Percentiles rank a stretch among this genome's conserved stretches.
These are phyloP conservation scores for Characodon lateralis DNA, from an alignment of 2,797 vertebrate species.

Conservation along the genomic window DNA sequence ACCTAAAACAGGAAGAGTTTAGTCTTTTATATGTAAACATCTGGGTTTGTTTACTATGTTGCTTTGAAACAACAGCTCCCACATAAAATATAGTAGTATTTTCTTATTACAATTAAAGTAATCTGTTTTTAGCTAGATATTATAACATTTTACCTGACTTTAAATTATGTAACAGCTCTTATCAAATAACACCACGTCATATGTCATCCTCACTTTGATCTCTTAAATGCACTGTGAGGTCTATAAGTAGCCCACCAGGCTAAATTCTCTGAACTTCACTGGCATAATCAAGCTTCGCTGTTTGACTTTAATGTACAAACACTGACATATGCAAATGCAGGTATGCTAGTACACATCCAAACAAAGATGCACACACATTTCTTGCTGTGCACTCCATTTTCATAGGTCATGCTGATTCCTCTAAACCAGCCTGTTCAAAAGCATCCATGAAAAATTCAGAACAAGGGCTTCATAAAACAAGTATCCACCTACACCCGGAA, in stretches of 20 bases:
- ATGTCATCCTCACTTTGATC: constrained; percentile 59
- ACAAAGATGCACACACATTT: constrained; percentile 16
- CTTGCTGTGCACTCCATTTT: constrained; percentile 62
- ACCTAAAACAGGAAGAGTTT: not conserved
- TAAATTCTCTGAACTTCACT: constrained; percentile 68
- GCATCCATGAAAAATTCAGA: constrained; percentile 69
- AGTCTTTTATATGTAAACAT: not conserved
- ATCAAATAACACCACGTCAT: constrained; percentile 43
- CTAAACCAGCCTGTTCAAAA: constrained; percentile 58
- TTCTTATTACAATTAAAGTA: not conserved
- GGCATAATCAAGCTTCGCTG: constrained; percentile 60
- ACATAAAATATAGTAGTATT: not conserved
- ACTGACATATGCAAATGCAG: constrained; percentile 51
- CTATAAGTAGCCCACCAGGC: constrained; percentile 59
- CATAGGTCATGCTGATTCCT: constrained; percentile 57
- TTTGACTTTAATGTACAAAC: constrained; percentile 52
- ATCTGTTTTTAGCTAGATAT: constrained; percentile 28
- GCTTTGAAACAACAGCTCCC: not conserved
- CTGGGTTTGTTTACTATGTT: not conserved
- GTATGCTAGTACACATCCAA: constrained; percentile 14
- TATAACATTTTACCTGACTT: constrained; percentile 48
- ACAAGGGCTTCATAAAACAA: constrained; percentile 56
- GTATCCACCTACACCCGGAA: constrained; percentile 57
- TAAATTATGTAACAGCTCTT: constrained; percentile 53
- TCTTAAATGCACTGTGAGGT: constrained; percentile 46